phyloP scores from a whole-genome alignment of 2,113 vertebrate genomes.

The Anguilla rostrata region DNA sequence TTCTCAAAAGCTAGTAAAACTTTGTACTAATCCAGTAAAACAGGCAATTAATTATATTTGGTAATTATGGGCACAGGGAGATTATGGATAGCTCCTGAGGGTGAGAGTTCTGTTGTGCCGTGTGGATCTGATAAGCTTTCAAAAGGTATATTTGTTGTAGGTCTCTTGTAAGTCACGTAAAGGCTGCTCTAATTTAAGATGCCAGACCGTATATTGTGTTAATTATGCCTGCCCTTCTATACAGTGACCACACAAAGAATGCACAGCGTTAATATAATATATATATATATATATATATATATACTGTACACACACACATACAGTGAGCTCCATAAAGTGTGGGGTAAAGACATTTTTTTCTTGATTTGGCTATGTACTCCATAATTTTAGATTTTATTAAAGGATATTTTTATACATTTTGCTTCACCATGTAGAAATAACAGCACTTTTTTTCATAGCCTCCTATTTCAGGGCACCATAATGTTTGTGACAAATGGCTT shows the following conservation, averaged over 20 bases:
- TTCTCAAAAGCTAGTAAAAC: background rate
- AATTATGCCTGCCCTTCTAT: background rate
- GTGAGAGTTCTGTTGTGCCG: background rate
- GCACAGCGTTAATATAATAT: too few species aligned
- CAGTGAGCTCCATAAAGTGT: too few species aligned
- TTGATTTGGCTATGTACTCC: too few species aligned
- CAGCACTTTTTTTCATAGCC: too few species aligned
- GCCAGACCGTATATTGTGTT: background rate
- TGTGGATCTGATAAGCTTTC: slow-evolving; percentile 2
- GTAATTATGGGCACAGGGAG: background rate
- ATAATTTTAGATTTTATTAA: too few species aligned
- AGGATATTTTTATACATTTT: too few species aligned
- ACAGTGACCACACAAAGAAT: background rate
- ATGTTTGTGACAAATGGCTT: too few species aligned
- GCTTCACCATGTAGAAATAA: too few species aligned
- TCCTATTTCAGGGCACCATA: too few species aligned
- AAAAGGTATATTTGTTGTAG: background rate
- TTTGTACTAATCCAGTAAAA: background rate
- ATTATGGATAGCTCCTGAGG: background rate
- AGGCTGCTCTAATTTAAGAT: slow-evolving; percentile 9
- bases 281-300: too few species aligned
- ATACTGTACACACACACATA: too few species aligned
- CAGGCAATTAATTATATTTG: slow-evolving; percentile 11
- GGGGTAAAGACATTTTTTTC: too few species aligned
- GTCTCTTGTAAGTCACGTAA: slow-evolving; percentile 10